Percentiles rank a stretch among this genome's conserved stretches.
Conservation (phyloP, 2,113 vertebrate species). For the Pseudonaja textilis region DNA sequence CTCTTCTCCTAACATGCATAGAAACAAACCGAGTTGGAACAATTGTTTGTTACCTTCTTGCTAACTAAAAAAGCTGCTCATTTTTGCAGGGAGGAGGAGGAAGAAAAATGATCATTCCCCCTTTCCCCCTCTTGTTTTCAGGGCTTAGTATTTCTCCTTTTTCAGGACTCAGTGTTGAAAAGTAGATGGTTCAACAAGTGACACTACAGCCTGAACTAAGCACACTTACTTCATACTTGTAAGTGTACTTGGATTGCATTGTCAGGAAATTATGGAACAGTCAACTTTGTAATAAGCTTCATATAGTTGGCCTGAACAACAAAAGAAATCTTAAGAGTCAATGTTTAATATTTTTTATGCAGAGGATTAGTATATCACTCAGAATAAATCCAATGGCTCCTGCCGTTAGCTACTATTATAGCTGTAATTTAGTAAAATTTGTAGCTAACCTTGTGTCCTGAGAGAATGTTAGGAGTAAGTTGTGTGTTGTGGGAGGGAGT, state of each 20-base stretch:
- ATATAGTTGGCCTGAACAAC: slow-evolving; percentile 59
- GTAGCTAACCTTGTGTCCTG: slow-evolving; percentile 74
- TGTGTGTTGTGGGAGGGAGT: slow-evolving; percentile 61
- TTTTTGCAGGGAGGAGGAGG: slow-evolving; percentile 64
- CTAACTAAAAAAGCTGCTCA: slow-evolving; percentile 73
- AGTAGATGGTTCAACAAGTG: slow-evolving; percentile 38
- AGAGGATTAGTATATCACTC: slow-evolving; percentile 58
- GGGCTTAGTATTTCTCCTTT: slow-evolving; percentile 6
- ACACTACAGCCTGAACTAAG: slow-evolving; percentile 38
- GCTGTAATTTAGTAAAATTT: slow-evolving; percentile 68
- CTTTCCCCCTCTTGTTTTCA: slow-evolving; percentile 1
- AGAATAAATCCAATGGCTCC: slow-evolving; percentile 75
- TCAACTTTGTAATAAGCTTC: slow-evolving; percentile 39
- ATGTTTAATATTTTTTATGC: slow-evolving; percentile 51
- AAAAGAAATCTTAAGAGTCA: slow-evolving; percentile 58
- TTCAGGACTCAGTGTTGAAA: slow-evolving; percentile 13
- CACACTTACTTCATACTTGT: slow-evolving; percentile 16
- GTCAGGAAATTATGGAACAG: slow-evolving; percentile 55
- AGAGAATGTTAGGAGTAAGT: slow-evolving; percentile 76
- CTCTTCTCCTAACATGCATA: slow-evolving; percentile 31
- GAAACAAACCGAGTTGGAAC: slow-evolving; percentile 63
- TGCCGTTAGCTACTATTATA: slow-evolving; percentile 75
- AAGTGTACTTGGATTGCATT: slow-evolving; percentile 24
- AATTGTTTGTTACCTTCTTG: slow-evolving; percentile 78
- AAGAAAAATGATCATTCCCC: not conserved